Base-by-base conservation (phyloP, 1,140 invertebrate species). In the Pristionchus pacificus region DNA sequence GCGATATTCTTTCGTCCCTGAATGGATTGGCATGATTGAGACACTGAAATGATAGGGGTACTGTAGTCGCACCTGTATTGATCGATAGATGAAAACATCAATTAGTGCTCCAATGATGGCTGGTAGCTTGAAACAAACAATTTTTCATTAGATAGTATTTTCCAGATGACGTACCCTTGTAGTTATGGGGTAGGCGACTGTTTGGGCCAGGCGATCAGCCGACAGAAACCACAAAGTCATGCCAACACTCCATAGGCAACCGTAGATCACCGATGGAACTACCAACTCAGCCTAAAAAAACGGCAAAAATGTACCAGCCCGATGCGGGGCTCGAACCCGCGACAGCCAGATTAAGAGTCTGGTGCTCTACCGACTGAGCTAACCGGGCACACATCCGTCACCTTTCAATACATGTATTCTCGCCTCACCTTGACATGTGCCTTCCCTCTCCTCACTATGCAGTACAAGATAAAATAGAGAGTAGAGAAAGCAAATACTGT, bases 331-430 rank as follows among this genome's bases (percentile, higher is more conserved):
- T 79, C 78, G 78, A 79, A 80, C 78, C 78, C 78, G 78, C 80
- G 78, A 79, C 78, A 82, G 76, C 78, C 78, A 79, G 78, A 80
- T 80, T 80, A 82, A 82, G 79, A 80, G 79, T 80, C 80, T 82
- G 79, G 76, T 82, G 79, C 79, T 81, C 79, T 81, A 80, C 79
- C 79, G 77, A 80, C 79, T 79, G 78, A 80, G 78, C 78, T 81
- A 80, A 80, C 77, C 80, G 77, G 79, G 77, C 77, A 49, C 38
- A 49, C n/a, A n/a, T n/a, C n/a, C n/a, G n/a, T 49, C 19, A 6
- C 19, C 38, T 49, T 19, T 49, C 38, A 49, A 10, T 49, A 6
- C 38, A 49, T 49, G 6, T 19, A 49, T 49, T 49, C 38, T 49
- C 38, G 38, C 19, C 19, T 66, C 24, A 63, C 30, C 28, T 74